phyloP scores from a whole-genome alignment of 2,113 vertebrate species.

The Paraplagusia blochii region DNA sequence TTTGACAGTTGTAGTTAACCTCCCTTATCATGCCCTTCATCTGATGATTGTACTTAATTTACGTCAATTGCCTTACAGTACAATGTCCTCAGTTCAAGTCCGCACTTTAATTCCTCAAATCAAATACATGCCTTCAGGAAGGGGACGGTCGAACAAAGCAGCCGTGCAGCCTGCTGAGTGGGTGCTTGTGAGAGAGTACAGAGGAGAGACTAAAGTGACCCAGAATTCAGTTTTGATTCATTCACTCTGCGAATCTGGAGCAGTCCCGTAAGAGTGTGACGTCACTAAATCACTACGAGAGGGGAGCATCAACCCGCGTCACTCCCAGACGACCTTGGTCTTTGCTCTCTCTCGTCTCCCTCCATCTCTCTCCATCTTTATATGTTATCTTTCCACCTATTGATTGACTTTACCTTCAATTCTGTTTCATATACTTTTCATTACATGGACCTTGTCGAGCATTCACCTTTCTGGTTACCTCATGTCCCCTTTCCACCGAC shows the following conservation, averaged over 20 bases:
- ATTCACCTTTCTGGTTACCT: slow-evolving; percentile 48
- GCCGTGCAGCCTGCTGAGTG: neutral
- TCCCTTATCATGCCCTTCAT: slow-evolving; percentile 1
- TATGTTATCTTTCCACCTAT: slow-evolving; percentile 2
- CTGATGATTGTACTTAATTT: too few relatives aligned
- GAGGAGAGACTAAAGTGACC: slow-evolving; percentile 30
- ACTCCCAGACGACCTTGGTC: slow-evolving; percentile 29
- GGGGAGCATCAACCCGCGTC: slow-evolving; percentile 14
- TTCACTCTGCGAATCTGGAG: slow-evolving; percentile 26
- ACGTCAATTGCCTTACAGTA: slow-evolving; percentile 17
- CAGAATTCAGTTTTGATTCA: neutral
- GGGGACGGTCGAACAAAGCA: slow-evolving; percentile 29
- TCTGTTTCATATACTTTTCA: slow-evolving; percentile 25
- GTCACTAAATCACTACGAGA: slow-evolving; percentile 34
- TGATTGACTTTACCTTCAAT: slow-evolving; percentile 2
- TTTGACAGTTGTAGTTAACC: neutral
- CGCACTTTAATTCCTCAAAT: slow-evolving; percentile 21
- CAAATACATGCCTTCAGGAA: slow-evolving; percentile 53
- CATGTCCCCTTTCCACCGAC: slow-evolving; percentile 27
- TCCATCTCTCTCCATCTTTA: neutral
- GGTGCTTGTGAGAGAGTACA: neutral
- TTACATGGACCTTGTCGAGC: slow-evolving; percentile 22
- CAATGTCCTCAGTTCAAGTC: slow-evolving; percentile 27
- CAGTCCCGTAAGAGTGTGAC: slow-evolving; percentile 35
- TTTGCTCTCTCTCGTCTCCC: slow-evolving; percentile 8